phyloP scores from a whole-genome alignment of 2,888 invertebrate genomes.

The Dorcus hopei region DNA sequence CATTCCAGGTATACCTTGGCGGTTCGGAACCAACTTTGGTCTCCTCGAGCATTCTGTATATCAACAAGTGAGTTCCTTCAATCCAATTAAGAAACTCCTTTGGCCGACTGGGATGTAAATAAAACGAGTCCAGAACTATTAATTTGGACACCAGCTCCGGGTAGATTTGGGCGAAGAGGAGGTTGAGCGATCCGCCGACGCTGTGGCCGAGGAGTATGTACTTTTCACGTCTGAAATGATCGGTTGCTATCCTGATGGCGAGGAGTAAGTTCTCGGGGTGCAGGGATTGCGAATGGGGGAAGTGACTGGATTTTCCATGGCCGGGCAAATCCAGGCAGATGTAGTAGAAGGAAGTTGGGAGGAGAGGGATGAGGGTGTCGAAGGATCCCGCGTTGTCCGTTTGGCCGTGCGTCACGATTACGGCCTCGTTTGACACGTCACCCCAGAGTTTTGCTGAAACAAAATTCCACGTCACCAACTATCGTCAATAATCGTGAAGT shows the following conservation, averaged over 20 bases:
- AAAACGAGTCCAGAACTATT: conserved; percentile 11
- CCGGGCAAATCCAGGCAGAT: conserved; percentile 59
- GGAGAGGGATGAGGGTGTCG: conserved; percentile 54
- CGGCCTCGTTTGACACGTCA: conserved; percentile 51
- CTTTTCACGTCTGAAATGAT: conserved; percentile 38
- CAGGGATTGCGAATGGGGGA: conserved; percentile 40
- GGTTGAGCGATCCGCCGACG: conserved; percentile 22
- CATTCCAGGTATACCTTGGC: not conserved
- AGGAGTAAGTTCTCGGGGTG: conserved; percentile 47
- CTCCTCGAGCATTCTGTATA: not conserved
- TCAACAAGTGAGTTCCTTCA: not conserved
- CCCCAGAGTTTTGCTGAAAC: conserved; percentile 61
- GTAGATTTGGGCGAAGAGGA: conserved; percentile 14
- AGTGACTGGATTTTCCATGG: conserved; percentile 58
- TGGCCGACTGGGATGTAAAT: conserved; percentile 2
- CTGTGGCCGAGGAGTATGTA: conserved; percentile 44
- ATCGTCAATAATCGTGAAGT: too few relatives aligned
- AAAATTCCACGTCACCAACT: not conserved
- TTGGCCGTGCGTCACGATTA: conserved; percentile 59
- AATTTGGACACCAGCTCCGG: conserved; percentile 8
- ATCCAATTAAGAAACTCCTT: conserved; percentile 3
- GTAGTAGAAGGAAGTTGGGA: conserved; percentile 52
- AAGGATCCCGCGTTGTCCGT: conserved; percentile 61
- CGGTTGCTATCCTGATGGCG: conserved; percentile 32
- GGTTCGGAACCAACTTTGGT: not conserved